A percentile compares a stretch with the other conserved stretches of the same genome.
Evolutionary conservation across 2,797 vertebrate genomes (phyloP).

Genomic region (Cuniculus paca): DNA sequence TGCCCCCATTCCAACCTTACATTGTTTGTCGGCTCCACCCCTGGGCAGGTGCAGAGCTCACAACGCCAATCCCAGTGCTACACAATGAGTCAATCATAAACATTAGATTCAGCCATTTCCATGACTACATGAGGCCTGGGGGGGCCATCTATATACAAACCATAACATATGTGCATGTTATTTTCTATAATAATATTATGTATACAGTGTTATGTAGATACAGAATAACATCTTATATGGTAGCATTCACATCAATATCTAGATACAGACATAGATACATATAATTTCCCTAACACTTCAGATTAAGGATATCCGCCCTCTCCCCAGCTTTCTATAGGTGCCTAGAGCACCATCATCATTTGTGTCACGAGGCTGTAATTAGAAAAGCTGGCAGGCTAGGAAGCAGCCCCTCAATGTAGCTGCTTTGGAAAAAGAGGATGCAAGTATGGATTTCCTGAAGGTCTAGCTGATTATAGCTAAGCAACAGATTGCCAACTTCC

Average conservation of each 20-base stretch:
- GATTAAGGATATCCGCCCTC: neutral
- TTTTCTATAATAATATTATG: neutral
- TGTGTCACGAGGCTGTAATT: neutral
- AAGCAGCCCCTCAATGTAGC: neutral
- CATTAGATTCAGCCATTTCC: no score
- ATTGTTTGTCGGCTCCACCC: no score
- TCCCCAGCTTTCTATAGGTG: neutral
- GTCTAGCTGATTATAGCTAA: neutral
- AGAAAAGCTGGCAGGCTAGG: constrained; percentile 23
- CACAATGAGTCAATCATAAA: no score
- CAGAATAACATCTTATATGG: neutral
- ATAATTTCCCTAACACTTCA: neutral
- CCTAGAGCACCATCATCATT: neutral
- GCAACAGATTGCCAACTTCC: neutral
- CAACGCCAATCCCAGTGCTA: no score
- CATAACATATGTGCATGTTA: neutral
- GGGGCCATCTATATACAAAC: no score
- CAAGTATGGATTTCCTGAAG: neutral
- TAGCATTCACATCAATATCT: neutral
- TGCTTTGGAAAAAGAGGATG: constrained; percentile 32
- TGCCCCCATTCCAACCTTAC: no score
- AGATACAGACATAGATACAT: neutral
- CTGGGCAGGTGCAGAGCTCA: no score
- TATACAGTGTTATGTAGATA: neutral
- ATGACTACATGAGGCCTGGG: no score